Evolutionary conservation across 2,888 invertebrate genomes (phyloP), one percentile per base, ranked within the genome.

Genomic region (Teinopalpus imperialis): DNA sequence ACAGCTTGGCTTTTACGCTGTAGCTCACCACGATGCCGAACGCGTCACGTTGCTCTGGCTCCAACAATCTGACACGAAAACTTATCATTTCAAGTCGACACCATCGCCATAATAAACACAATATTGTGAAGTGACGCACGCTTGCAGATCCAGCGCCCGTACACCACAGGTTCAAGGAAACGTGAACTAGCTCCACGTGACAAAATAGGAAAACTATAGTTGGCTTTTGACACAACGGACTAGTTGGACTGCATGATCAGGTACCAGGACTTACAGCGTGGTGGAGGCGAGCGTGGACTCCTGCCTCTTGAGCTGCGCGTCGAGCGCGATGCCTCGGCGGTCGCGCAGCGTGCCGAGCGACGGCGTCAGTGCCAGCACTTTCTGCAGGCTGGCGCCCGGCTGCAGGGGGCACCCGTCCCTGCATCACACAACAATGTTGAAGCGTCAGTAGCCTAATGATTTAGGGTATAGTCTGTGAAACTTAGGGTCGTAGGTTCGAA

Each of bases 1-100:
- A 97, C 37, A 98, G 90, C 83, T 98, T 97, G 39, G 98, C 97
- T 87, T 98, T 98, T 24, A 96, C 96, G 44, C 95, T 95, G 90
- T 98, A 98, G 26, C 97, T 97, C 6, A 98, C 97, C 57, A 98
- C 94, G 64, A 98, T 98, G 49, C 98, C 98, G 72, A 98, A 97
- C 37, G 96, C 95, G 79, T 98, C 98, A 51, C 96, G 93, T 63
- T 95, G 94, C 63, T 97, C 96, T 6, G 95, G 93, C 53, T 89
- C 89, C 69, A 89, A 59, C 54, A 89, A 47, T 42, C 88, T 89
- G 59, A 16, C 10, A 7, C 1, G 8, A 12, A 12, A 8, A n/a
- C n/a, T n/a, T n/a, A n/a, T n/a, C n/a, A n/a, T n/a, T n/a, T n/a
- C n/a, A n/a, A n/a, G n/a, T n/a, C n/a, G n/a, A n/a, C n/a, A n/a